Evolutionary conservation across 1,140 invertebrate species (phyloP).

Genomic region (Camponotus vicinus): DNA sequence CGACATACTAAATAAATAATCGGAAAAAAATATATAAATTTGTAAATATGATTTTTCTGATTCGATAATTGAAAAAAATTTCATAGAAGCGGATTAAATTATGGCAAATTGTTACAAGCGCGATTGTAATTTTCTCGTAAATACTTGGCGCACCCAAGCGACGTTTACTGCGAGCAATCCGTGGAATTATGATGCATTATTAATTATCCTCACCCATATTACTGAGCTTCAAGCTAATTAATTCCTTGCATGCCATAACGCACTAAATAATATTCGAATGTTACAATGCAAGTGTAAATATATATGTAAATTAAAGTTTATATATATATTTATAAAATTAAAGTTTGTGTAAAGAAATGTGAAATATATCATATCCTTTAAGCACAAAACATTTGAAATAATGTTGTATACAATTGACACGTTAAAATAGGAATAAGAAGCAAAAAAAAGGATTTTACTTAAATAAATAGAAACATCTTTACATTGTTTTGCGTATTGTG

Average conservation of each 20-base stretch:
- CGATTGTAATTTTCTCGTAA: conserved; percentile 19
- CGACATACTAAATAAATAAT: neutral
- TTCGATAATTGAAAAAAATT: neutral
- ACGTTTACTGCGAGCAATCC: neutral
- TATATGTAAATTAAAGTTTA: no score
- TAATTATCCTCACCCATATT: conserved; percentile 18
- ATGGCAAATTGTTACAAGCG: no score
- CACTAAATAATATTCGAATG: conserved; percentile 23
- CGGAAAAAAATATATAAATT: neutral
- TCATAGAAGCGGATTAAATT: no score
- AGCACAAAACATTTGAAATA: neutral
- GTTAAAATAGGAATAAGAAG: neutral
- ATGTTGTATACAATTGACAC: neutral
- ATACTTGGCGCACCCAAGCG: conserved; percentile 31
- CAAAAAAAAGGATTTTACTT: neutral
- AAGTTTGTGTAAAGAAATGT: neutral
- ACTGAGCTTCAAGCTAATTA: neutral
- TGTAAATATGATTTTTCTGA: neutral
- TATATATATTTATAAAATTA: neutral
- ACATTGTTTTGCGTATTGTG: conserved; percentile 67
- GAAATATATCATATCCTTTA: neutral
- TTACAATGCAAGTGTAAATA: neutral
- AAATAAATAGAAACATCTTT: conserved; percentile 3
- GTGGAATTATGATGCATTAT: conserved; percentile 13
- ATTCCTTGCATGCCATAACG: conserved; percentile 1